Conservation (phyloP, 2,797 vertebrate genomes). For the Alauda arvensis region DNA sequence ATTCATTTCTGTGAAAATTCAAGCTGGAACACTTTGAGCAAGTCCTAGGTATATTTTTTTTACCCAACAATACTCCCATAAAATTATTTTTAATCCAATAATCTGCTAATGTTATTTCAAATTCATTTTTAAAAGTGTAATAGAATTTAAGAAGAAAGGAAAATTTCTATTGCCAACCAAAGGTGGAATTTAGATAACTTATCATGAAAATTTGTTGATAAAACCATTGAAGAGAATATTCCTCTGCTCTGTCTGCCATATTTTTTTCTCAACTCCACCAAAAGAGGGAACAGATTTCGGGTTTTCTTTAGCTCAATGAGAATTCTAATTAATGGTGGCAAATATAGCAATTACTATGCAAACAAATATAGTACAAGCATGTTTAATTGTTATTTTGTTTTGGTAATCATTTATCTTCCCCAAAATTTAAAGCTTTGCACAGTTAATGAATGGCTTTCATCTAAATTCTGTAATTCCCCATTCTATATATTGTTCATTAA, state of each 20-base stretch:
- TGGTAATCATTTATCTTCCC: slow-evolving; percentile 15
- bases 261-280: not conserved
- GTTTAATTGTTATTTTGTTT: slow-evolving; percentile 20
- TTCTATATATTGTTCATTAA: slow-evolving; percentile 21
- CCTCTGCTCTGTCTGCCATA: not conserved
- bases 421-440: slow-evolving; percentile 17
- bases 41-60: not conserved
- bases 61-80: not conserved
- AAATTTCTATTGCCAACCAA: not conserved
- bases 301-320: not conserved
- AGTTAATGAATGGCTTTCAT: slow-evolving; percentile 21
- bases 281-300: not conserved
- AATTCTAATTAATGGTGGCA: slow-evolving; percentile 11
- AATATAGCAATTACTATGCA: not conserved
- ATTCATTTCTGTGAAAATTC: not conserved
- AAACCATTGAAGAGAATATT: not conserved
- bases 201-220: not conserved
- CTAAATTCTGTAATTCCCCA: slow-evolving; percentile 20
- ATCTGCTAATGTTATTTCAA: not conserved
- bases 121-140: rapidly evolving
- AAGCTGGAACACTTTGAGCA: not conserved
- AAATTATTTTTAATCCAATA: not conserved
- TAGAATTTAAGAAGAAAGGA: not conserved
- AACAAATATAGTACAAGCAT: not conserved
- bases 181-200: not conserved